Evolutionary conservation across 2,888 invertebrate genomes (phyloP).

Genomic region (Tuberolachnus salignus): DNA sequence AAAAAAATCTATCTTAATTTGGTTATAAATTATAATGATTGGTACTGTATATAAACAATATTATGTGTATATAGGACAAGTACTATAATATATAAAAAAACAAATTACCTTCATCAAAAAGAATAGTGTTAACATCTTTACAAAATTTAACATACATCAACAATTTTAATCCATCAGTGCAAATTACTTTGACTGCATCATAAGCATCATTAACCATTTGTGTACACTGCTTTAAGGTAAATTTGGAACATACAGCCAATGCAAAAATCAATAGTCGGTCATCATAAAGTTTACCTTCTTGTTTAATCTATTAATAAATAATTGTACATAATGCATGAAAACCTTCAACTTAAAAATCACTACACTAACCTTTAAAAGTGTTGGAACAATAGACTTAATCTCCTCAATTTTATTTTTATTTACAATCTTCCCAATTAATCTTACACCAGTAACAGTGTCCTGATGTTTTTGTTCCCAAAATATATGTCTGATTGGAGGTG

Average conservation of each 20-base stretch:
- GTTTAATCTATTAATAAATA: constrained; percentile 35
- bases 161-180: constrained; percentile 41
- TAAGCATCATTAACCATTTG: constrained; percentile 39
- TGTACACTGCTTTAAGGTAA: constrained; percentile 4
- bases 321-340: neutral
- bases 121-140: neutral
- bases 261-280: constrained; percentile 28
- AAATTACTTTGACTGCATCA: constrained; percentile 23
- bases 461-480: neutral
- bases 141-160: constrained; percentile 44
- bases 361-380: constrained; percentile 37
- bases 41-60: too few species aligned
- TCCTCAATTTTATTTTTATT: constrained; percentile 41
- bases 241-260: constrained; percentile 42
- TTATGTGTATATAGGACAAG: too few species aligned
- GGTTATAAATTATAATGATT: too few species aligned
- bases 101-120: constrained; percentile 31
- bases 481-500: constrained; percentile 4
- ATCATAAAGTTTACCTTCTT: constrained; percentile 41
- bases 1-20: too few species aligned
- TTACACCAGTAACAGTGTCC: constrained; percentile 16
- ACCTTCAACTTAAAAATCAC: neutral
- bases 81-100: neutral
- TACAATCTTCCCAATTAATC: constrained; percentile 49
- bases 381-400: constrained; percentile 47